Conservation (phyloP, 2,797 vertebrate species). For the Gymnoscopelus braueri region DNA sequence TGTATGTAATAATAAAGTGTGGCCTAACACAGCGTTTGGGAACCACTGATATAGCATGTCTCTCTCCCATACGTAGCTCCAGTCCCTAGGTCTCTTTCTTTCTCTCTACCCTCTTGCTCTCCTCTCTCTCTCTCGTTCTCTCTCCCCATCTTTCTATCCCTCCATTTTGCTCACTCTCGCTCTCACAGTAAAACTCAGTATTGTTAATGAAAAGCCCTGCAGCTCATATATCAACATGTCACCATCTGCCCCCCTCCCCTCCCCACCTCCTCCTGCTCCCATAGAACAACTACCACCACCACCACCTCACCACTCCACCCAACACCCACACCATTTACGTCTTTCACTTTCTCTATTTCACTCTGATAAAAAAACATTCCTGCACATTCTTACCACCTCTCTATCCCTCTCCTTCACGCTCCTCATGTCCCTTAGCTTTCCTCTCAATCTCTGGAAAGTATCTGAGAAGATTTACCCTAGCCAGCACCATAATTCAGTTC, state of each 20-base stretch:
- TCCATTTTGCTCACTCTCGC: conserved; percentile 35
- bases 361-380: conserved; percentile 55
- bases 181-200: conserved; percentile 72
- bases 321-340: conserved; percentile 15
- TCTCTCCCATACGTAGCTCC: too few species aligned
- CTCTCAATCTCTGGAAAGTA: conserved; percentile 10
- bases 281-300: conserved; percentile 12
- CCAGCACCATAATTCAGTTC: conserved; percentile 41
- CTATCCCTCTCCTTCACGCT: conserved; percentile 21
- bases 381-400: conserved; percentile 10
- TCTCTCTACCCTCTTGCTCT: conserved; percentile 17
- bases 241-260: conserved; percentile 71
- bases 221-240: conserved; percentile 81
- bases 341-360: conserved; percentile 41
- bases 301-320: neutral
- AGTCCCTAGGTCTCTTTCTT: conserved; percentile 11
- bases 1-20: neutral
- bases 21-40: too few species aligned
- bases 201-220: conserved; percentile 77
- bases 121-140: conserved; percentile 31
- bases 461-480: conserved; percentile 51
- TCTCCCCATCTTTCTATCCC: conserved; percentile 19
- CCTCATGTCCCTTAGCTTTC: too few species aligned
- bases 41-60: too few species aligned
- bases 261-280: neutral